A percentile compares a stretch with the other conserved stretches of the same genome.
Evolutionary conservation across 2,113 vertebrate genomes (phyloP).

Genomic region (Centropristis striata): DNA sequence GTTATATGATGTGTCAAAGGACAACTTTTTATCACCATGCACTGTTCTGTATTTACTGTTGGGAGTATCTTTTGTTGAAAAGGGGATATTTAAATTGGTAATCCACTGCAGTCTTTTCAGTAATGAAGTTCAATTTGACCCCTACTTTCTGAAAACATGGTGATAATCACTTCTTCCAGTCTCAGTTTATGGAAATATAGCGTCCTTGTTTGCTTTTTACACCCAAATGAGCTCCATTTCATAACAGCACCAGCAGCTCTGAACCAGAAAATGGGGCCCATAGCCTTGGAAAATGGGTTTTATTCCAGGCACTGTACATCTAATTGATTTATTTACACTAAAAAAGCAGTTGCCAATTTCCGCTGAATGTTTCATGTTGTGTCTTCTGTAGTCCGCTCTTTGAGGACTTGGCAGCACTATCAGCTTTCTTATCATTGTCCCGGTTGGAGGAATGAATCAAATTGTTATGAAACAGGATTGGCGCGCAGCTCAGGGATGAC

Average conservation of each 20-base stretch:
- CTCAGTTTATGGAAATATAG: constrained; percentile 47
- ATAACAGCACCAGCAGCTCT: constrained; percentile 57
- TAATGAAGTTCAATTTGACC: constrained; percentile 19
- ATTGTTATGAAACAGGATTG: constrained; percentile 74
- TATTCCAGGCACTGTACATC: constrained; percentile 68
- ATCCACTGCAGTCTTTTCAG: constrained; percentile 2
- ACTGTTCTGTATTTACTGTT: not conserved
- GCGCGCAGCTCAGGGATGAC: constrained; percentile 52
- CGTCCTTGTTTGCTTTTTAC: constrained; percentile 60
- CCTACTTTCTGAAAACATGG: constrained; percentile 21
- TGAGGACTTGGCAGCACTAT: constrained; percentile 75
- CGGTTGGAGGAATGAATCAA: constrained; percentile 69
- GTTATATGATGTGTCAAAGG: not conserved
- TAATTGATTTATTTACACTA: constrained; percentile 78
- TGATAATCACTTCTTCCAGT: constrained; percentile 38
- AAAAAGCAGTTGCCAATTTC: constrained; percentile 70
- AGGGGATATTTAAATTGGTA: not conserved
- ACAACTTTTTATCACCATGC: not conserved
- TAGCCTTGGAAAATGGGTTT: constrained; percentile 71
- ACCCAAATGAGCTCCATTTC: constrained; percentile 63
- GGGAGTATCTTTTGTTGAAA: not conserved
- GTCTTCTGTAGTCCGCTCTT: constrained; percentile 70
- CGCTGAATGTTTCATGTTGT: constrained; percentile 76
- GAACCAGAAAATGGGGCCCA: constrained; percentile 75
- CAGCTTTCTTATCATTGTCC: constrained; percentile 74